Percentiles rank a stretch among this genome's conserved stretches.
phyloP scores from a whole-genome alignment of 2,888 invertebrate genomes.

The Syrista parreyssii region DNA sequence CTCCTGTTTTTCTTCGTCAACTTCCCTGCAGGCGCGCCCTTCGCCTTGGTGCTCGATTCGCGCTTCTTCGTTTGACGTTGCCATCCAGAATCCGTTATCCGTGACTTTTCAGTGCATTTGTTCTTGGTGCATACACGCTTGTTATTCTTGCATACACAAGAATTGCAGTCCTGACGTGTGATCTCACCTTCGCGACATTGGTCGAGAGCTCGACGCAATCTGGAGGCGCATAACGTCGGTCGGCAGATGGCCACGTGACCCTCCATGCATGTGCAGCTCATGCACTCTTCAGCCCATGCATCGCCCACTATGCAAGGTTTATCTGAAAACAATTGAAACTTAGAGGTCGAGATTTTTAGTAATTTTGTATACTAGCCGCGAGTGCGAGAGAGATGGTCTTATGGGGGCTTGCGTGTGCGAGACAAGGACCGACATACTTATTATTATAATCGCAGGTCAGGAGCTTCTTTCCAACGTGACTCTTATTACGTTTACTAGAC shows the following conservation, averaged over 20 bases:
- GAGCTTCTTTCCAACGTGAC: neutral
- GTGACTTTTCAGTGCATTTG: conserved; percentile 10
- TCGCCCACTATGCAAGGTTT: conserved; percentile 32
- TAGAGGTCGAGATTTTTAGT: neutral
- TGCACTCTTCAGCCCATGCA: conserved; percentile 37
- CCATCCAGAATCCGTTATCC: neutral
- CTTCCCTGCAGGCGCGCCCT: neutral
- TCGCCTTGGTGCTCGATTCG: neutral
- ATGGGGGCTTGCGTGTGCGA: neutral
- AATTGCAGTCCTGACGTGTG: conserved; percentile 23
- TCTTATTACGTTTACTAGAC: too few relatives aligned
- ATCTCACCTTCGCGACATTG: conserved; percentile 27
- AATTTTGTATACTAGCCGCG: neutral
- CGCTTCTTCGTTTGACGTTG: neutral
- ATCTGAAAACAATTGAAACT: conserved; percentile 14
- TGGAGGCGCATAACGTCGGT: conserved; percentile 31
- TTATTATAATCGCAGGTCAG: neutral
- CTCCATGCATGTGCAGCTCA: conserved; percentile 29
- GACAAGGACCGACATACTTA: neutral
- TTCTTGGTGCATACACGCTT: conserved; percentile 26
- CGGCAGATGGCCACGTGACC: conserved; percentile 24
- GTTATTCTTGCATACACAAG: conserved; percentile 27
- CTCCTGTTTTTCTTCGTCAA: neutral
- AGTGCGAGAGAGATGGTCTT: neutral
- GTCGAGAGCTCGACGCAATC: conserved; percentile 22